These are phyloP conservation scores for Pontoporia blainvillei DNA, from an alignment of 2,113 vertebrate species.

Conservation along the genomic window DNA sequence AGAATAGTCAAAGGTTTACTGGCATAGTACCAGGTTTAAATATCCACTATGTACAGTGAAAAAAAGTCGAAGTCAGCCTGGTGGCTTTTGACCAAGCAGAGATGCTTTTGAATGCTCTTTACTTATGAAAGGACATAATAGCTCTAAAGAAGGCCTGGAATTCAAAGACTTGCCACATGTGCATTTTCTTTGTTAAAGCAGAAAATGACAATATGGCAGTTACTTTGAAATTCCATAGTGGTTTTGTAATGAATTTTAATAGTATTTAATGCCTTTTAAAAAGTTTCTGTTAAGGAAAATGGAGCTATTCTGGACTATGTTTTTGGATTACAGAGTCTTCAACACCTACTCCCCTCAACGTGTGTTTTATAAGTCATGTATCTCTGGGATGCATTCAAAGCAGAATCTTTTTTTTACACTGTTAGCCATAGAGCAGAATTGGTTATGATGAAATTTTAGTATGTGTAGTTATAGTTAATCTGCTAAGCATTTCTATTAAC, in stretches of 20 bases:
- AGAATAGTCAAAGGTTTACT: background rate
- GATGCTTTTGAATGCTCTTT: background rate
- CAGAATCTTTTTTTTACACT: background rate
- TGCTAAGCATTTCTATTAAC: background rate
- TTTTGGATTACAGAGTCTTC: background rate
- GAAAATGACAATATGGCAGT: background rate
- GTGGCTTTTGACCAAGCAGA: background rate
- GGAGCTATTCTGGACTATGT: background rate
- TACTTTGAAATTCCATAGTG: background rate
- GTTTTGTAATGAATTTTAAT: constrained; percentile 8
- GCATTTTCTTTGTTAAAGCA: background rate
- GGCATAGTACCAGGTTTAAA: background rate
- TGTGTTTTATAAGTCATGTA: background rate
- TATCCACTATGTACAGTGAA: background rate
- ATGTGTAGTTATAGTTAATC: background rate
- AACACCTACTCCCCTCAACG: background rate
- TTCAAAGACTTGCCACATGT: background rate
- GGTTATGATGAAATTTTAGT: background rate
- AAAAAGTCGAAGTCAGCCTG: background rate
- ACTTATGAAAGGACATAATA: background rate
- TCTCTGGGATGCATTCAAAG: background rate
- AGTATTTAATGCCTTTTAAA: background rate
- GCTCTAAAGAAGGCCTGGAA: background rate
- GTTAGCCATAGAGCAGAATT: background rate
- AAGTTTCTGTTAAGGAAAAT: background rate